Evolutionary conservation across 2,888 invertebrate species (phyloP), one percentile per base, ranked within the genome.

Genomic region (Gastracanthus pulcherrimus): DNA sequence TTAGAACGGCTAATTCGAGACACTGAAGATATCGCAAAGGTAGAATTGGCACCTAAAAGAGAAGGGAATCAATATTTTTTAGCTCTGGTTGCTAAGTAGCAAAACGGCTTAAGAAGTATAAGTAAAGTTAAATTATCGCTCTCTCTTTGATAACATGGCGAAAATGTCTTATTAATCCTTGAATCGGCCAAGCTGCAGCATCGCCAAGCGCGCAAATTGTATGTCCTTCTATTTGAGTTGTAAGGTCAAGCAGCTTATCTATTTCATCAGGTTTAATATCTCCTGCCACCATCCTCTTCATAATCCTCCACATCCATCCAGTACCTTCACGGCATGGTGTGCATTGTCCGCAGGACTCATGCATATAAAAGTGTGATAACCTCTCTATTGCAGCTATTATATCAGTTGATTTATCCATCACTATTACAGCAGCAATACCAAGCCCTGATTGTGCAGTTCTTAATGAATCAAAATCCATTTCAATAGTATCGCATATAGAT

Each of bases 131-230:
- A 4, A 6, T 6, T 55, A n/a, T n/a, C n/a, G n/a, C n/a, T n/a
- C 48, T 48, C 13, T 48, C 48, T 48, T 48, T 13, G n/a, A 66
- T 66, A 31, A 34, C 19, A 36, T 5, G 66, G 2, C 80, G 67
- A 70, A 80, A 80, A 76, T 80, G 80, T 76, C 76, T 67, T 13
- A 80, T 76, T 36, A 76, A 70, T 70, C 76, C 80, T 76, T 75
- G 76, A 69, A 75, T 69, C n/a, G 80, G 80, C 80, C 80, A 80
- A 70, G 80, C 80, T 62, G 76, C 80, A 70, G 70, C 80, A 80
- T 80, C 80, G 19, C 70, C 80, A 70, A 80, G 71, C 11, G 80
- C 76, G 55, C 80, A 80, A 62, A 80, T 80, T 51, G 80, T 80
- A 80, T 80, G 75, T 41, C 69, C 70, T 70, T 80, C 80, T 34